Base-by-base conservation (phyloP, 2,797 vertebrate genomes). In the Taenioides sp. region DNA sequence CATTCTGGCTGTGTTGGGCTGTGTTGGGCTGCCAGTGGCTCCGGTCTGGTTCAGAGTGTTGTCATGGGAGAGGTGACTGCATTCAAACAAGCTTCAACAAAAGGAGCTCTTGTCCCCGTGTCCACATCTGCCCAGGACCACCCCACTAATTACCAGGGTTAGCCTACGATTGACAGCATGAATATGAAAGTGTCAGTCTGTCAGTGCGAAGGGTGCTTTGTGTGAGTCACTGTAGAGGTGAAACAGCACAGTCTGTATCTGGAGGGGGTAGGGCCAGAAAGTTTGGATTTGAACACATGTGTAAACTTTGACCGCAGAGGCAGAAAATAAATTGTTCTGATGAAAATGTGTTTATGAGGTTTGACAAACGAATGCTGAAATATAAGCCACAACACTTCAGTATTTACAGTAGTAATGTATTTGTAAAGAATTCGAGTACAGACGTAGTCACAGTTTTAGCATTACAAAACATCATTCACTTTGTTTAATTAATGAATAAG, bases 151-250 rank as follows among this genome's bases (percentile, higher is more conserved):
- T 92, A 86, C 88, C 74, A 52, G 79, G 77, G 88, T 90, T 91
- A 86, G 84, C 84, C 84, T 87, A 84, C 82, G 91, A 90, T 84
- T 93, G 91, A 91, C 91, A 89, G 85, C 86, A 74, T 90, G 85
- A 93, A 91, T 92, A 92, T 92, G 83, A 92, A 89, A 90, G 85
- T 92, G 91, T 94, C 93, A 93, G 76, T 80, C 70, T 81, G 88
- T 90, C 85, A 73, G 80, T 82, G 80, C 86, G 89, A 87, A 84
- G 87, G 89, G 88, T 62, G 78, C 84, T 86, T 68, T 92, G 92
- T 93, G 86, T 92, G 90, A 92, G 7, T 62, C 83, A 49, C 74
- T 78, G 80, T 64, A 0, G 83, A 90, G 75, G 83, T 68, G 70
- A 87, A 88, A 91, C 87, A 89, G 81, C 65, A 0, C 67, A 11